These are phyloP conservation scores for Lissonota sp. DNA, from an alignment of 2,888 invertebrate species.

Conservation along the genomic window DNA sequence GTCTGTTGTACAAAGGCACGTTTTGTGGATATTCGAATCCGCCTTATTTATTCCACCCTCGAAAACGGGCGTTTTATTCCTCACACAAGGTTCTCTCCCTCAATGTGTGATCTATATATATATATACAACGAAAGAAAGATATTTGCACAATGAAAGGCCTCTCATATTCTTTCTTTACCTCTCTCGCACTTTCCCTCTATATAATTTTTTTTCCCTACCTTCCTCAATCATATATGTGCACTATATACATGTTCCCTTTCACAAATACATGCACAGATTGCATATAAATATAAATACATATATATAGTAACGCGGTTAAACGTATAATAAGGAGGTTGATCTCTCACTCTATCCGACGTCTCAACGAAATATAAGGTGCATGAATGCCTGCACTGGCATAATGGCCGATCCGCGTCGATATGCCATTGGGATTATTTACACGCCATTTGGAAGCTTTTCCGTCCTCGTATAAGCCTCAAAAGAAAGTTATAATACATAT, in stretches of 20 bases:
- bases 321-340: conserved; percentile 64
- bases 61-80: conserved; percentile 48
- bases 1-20: conserved; percentile 30
- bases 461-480: conserved; percentile 43
- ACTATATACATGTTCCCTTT: conserved; percentile 29
- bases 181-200: background rate
- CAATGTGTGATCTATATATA: conserved; percentile 9
- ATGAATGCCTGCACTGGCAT: conserved; percentile 52
- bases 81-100: conserved; percentile 19
- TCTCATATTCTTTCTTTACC: conserved; percentile 43
- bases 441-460: conserved; percentile 66
- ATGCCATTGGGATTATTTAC: conserved; percentile 66
- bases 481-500: conserved; percentile 41
- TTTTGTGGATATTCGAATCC: conserved; percentile 59
- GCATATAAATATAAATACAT: conserved; percentile 1
- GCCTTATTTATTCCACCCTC: conserved; percentile 52
- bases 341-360: conserved; percentile 45
- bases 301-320: conserved; percentile 15
- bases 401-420: conserved; percentile 58
- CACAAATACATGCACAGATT: background rate
- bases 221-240: conserved; percentile 34
- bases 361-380: conserved; percentile 43
- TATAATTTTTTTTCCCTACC: conserved; percentile 24
- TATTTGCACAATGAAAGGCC: conserved; percentile 63
- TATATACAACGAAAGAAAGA: conserved; percentile 54